Conservation (phyloP, 1,140 invertebrate genomes). For the Cyphomyrmex costatus region DNA sequence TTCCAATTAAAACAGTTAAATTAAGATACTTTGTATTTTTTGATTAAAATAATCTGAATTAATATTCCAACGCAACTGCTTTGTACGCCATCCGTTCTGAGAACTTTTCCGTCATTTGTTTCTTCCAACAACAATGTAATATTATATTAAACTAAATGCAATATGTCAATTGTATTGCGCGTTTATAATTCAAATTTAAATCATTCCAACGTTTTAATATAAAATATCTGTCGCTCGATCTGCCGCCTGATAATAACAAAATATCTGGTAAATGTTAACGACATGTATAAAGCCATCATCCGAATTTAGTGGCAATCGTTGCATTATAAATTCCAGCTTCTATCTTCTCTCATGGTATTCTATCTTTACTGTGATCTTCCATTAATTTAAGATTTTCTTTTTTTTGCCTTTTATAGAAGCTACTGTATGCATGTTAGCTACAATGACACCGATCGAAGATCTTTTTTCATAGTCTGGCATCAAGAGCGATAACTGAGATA, state of each 20-base stretch:
- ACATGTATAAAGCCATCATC: conserved; percentile 3
- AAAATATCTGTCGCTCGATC: neutral
- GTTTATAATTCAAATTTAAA: conserved; percentile 1
- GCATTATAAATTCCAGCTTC: neutral
- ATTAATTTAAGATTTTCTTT: conserved; percentile 32
- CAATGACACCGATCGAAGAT: conserved; percentile 20
- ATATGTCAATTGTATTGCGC: neutral
- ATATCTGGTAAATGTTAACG: conserved; percentile 15
- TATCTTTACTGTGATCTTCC: neutral
- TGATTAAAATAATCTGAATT: conserved; percentile 54
- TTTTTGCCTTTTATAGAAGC: neutral
- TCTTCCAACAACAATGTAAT: conserved; percentile 4
- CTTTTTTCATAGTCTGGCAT: conserved; percentile 56
- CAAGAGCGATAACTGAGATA: conserved; percentile 69
- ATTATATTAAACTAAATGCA: conserved; percentile 9
- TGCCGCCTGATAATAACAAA: neutral
- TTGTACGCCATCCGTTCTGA: neutral
- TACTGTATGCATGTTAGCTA: neutral
- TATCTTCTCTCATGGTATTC: neutral
- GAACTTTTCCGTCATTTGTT: neutral
- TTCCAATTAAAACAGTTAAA: conserved; percentile 32
- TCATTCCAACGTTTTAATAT: neutral
- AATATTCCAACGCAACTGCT: neutral
- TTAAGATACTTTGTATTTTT: conserved; percentile 22
- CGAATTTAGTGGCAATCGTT: conserved; percentile 10